Evolutionary conservation across 1,140 invertebrate species (phyloP).

Genomic region (Diorhabda carinulata): DNA sequence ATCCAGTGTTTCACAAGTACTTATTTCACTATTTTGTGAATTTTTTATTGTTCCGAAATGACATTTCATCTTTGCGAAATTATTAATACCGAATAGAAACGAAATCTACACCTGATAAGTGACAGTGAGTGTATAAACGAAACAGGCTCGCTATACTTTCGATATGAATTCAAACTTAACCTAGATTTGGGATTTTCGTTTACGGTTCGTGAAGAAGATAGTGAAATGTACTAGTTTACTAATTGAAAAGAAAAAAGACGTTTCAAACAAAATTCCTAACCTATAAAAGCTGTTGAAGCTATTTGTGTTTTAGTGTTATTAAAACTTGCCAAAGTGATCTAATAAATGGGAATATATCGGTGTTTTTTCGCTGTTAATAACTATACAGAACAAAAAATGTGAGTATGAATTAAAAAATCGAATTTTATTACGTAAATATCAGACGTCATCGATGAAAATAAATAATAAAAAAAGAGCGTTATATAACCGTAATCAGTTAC

Average conservation of each 20-base stretch:
- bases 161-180: not conserved
- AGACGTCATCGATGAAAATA: too few relatives aligned
- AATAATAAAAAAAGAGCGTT: too few relatives aligned
- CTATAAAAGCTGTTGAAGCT: too few relatives aligned
- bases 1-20: slow-evolving; percentile 32
- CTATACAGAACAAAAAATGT: slow-evolving; percentile 14
- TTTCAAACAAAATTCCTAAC: too few relatives aligned
- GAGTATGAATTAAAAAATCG: not conserved
- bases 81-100: too few relatives aligned
- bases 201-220: slow-evolving; percentile 2
- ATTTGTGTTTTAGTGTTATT: too few relatives aligned
- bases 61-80: not conserved
- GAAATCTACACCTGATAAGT: not conserved
- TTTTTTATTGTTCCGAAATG: not conserved
- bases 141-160: not conserved
- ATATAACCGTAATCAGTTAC: too few relatives aligned
- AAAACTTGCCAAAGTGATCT: not conserved
- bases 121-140: not conserved
- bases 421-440: too few relatives aligned
- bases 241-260: not conserved
- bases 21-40: slow-evolving; percentile 15
- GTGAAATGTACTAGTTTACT: not conserved
- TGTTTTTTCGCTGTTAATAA: not conserved
- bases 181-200: not conserved
- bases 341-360: slow-evolving; percentile 7